phyloP scores from a whole-genome alignment of 1,140 invertebrate species.

The Plectrocnemia conspersa region DNA sequence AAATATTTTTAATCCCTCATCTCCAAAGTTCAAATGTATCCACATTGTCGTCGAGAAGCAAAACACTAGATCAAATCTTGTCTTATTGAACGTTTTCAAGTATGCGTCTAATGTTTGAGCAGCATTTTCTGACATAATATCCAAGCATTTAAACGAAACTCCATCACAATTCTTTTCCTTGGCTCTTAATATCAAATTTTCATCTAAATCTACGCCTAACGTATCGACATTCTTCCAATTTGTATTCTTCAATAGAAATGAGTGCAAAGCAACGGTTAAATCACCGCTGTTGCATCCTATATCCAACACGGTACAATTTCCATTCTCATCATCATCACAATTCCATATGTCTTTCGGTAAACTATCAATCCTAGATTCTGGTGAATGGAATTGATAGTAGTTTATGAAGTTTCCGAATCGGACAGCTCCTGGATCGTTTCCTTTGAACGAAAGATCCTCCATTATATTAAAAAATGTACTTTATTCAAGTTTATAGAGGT shows the following conservation, averaged over 20 bases:
- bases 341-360: slow-evolving; percentile 60
- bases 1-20: slow-evolving; percentile 60
- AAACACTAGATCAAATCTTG: slow-evolving; percentile 65
- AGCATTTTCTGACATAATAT: slow-evolving; percentile 56
- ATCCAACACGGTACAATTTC: slow-evolving; percentile 60
- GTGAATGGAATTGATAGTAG: slow-evolving; percentile 76
- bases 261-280: slow-evolving; percentile 56
- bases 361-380: slow-evolving; percentile 58
- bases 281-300: slow-evolving; percentile 78
- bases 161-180: slow-evolving; percentile 46
- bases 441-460: slow-evolving; percentile 40
- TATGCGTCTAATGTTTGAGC: slow-evolving; percentile 45
- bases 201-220: slow-evolving; percentile 72
- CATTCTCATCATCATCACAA: slow-evolving; percentile 32
- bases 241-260: slow-evolving; percentile 51
- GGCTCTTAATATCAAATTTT: slow-evolving; percentile 63
- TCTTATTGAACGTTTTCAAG: slow-evolving; percentile 43
- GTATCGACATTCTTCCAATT: slow-evolving; percentile 49
- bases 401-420: slow-evolving; percentile 79
- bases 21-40: slow-evolving; percentile 80
- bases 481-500: too few relatives aligned
- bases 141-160: slow-evolving; percentile 55
- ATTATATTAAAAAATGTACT: too few relatives aligned
- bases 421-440: slow-evolving; percentile 67
- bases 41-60: slow-evolving; percentile 84